Evolutionary conservation across 2,888 invertebrate species (phyloP), one percentile per base, ranked within the genome.

Genomic region (Melitaea athalia): DNA sequence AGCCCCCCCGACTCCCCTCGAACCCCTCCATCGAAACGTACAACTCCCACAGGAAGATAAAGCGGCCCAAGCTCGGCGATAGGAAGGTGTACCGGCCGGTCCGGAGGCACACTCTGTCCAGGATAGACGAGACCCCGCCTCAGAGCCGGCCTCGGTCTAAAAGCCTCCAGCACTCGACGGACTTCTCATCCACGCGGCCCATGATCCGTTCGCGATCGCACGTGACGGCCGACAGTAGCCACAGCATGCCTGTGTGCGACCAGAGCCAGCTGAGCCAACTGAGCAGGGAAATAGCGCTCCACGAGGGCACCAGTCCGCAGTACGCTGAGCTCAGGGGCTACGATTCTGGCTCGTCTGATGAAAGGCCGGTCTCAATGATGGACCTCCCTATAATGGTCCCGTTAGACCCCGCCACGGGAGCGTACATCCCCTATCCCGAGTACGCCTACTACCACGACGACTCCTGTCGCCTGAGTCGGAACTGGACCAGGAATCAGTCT

Each of bases 241-340:
- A 91, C 2, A 91, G 91, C 80, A 90, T 92, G 42, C 92, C 92
- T 33, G 86, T 91, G 61, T 92, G 91, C 78, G 87, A 91, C 72
- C 84, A 86, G 72, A 91, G 91, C 73, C 86, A 86, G 24, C 24
- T 91, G 61, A 92, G 91, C 78, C 87, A 91, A 72, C 84, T 85
- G 72, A 91, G 91, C 73, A 86, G 86, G 47, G 89, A 90, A 49
- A 75, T 86, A 42, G 82, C 80, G 59, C 82, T 81, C 65, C 87
- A 87, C 63, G 53, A 86, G 68, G 81, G 85, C 74, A 70, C 74
- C 70, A 91, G 91, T 67, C 90, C 92, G 6, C 90, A 90, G 72
- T 92, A 92, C 81, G 91, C 85, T 2, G 92, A 91, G 71, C 89
- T 91, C 5, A 82, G 81, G 14, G 79, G 79, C 17, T 86, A 84